These are phyloP conservation scores for Wasmannia auropunctata DNA, from an alignment of 1,140 invertebrate species.

Conservation along the genomic window DNA sequence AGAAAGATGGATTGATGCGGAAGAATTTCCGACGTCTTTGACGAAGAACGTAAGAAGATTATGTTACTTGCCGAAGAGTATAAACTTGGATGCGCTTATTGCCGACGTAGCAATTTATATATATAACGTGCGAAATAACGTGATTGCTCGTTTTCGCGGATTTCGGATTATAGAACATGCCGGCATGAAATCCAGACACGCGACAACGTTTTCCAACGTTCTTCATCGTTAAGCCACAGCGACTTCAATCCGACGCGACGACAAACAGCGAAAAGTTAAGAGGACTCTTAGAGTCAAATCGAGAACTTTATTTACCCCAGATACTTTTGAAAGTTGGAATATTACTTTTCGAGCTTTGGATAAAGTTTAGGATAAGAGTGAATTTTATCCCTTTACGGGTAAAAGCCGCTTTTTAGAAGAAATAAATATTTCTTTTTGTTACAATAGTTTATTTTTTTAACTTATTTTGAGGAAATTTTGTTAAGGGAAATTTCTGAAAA, in stretches of 20 bases:
- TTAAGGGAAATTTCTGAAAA: not conserved
- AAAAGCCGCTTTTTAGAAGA: not conserved
- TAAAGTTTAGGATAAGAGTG: not conserved
- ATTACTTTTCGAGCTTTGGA: constrained; percentile 22
- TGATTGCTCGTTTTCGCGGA: not conserved
- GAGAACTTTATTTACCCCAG: constrained; percentile 8
- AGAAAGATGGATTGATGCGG: not conserved
- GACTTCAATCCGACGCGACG: constrained; percentile 14
- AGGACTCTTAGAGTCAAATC: not conserved
- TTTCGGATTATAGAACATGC: not conserved
- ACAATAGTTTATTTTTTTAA: not conserved
- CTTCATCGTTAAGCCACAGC: not conserved
- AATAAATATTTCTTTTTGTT: not conserved
- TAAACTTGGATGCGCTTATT: constrained; percentile 10
- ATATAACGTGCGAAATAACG: constrained; percentile 4
- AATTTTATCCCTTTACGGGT: not conserved
- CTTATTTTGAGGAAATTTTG: not conserved
- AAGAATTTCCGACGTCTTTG: not conserved
- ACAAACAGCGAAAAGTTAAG: constrained; percentile 1
- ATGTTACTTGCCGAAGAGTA: not conserved
- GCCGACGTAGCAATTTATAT: not conserved
- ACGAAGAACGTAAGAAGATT: not conserved
- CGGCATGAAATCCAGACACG: not conserved
- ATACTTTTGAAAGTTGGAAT: constrained; percentile 19
- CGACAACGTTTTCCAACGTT: not conserved